A percentile compares a stretch with the other conserved stretches of the same genome.
These are phyloP conservation scores for Drosophila bocqueti DNA, from an alignment of 1,140 invertebrate species.

Conservation along the genomic window DNA sequence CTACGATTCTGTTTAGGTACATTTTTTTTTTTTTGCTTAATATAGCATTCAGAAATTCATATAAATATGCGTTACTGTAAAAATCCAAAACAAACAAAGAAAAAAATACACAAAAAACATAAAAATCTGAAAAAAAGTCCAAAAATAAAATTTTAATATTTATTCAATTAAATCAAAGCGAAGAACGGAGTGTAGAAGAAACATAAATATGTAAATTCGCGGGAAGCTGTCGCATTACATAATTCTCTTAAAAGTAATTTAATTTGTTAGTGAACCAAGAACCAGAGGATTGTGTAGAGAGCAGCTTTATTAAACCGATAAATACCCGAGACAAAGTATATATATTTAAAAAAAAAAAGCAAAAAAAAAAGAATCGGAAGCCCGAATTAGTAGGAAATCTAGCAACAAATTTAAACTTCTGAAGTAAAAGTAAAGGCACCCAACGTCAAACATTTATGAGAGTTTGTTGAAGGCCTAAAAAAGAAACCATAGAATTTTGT, in stretches of 20 bases:
- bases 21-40: slow-evolving; percentile 42
- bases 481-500: slow-evolving; percentile 52
- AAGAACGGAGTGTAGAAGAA: slow-evolving; percentile 23
- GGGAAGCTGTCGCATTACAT: slow-evolving; percentile 49
- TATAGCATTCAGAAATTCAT: slow-evolving; percentile 40
- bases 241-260: slow-evolving; percentile 50
- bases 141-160: slow-evolving; percentile 42
- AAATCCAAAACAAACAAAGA: slow-evolving; percentile 41
- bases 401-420: slow-evolving; percentile 70
- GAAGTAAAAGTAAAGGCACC: slow-evolving; percentile 41
- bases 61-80: slow-evolving; percentile 59
- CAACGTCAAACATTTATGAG: slow-evolving; percentile 11
- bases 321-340: slow-evolving; percentile 15
- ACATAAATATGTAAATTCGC: slow-evolving; percentile 64
- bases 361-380: slow-evolving; percentile 7
- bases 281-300: slow-evolving; percentile 54
- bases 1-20: slow-evolving; percentile 39
- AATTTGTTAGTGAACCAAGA: slow-evolving; percentile 58
- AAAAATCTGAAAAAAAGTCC: slow-evolving; percentile 37
- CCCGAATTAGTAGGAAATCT: slow-evolving; percentile 51
- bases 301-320: slow-evolving; percentile 65
- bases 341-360: slow-evolving; percentile 23
- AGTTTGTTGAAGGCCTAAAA: slow-evolving; percentile 40
- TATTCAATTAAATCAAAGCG: slow-evolving; percentile 39
- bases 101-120: slow-evolving; percentile 43